Conservation (phyloP, 2,113 vertebrate species). For the Prinia subflava region DNA sequence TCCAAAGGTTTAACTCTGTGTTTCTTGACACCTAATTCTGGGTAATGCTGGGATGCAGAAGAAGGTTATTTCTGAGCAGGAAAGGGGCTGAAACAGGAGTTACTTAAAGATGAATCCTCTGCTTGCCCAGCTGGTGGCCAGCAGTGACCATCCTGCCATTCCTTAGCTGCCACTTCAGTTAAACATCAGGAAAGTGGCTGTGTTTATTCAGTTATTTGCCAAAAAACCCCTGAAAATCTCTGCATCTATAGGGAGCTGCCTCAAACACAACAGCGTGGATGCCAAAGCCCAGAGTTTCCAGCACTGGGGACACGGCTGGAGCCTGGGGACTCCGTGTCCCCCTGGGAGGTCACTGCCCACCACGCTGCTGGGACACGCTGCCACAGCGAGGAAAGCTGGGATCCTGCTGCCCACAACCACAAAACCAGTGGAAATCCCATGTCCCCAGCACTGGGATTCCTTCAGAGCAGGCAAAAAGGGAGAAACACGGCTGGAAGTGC, state of each 20-base stretch:
- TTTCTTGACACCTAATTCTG: neutral
- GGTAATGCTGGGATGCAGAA: neutral
- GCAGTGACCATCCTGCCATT: neutral
- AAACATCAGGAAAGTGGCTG: neutral
- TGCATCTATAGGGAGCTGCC: neutral
- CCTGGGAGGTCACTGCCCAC: fast-evolving
- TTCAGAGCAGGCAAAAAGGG: neutral
- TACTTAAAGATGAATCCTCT: neutral
- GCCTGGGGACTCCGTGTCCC: neutral
- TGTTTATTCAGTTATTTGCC: neutral
- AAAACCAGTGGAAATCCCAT: neutral
- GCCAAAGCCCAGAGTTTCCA: neutral
- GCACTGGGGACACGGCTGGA: neutral
- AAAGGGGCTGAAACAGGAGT: neutral
- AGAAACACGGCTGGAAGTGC: neutral
- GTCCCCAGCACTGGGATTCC: fast-evolving
- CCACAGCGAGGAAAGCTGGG: neutral
- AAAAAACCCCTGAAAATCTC: neutral
- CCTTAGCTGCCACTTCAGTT: neutral
- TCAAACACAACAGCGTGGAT: fast-evolving
- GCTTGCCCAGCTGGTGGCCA: neutral
- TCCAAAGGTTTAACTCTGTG: neutral
- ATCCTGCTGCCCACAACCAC: neutral
- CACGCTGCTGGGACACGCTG: fast-evolving
- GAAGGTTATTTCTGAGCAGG: neutral